Base-by-base conservation (phyloP, 2,113 vertebrate species). In the Spilogale gracilis region DNA sequence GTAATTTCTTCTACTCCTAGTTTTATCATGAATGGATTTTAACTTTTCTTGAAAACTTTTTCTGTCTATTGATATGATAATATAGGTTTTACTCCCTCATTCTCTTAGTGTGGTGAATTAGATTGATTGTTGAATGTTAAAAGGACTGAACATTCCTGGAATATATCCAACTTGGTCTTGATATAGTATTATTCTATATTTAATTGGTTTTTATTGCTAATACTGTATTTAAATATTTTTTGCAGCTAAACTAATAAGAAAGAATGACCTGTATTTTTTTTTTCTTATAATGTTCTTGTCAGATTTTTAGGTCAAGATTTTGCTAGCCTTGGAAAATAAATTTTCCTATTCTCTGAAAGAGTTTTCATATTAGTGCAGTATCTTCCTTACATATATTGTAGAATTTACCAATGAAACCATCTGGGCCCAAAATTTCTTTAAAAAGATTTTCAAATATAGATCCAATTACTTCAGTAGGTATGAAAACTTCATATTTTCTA, bases 11-110 rank as follows among this genome's bases (percentile, higher is more conserved):
- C 20, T 96, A 43, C 45, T 85, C 61, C 12, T 81, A n/a, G 18
- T 79, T 91, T 96, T 63, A 32, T 73, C 38, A 74, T 23, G 21
- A 91, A 60, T 81, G n/a, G 12, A 18, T 74, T 69, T 96, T 74
- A 91, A 86, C 21, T 79, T 93, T 71, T 52, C 21, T 73, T 18
- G 67, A 43, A 63, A 82, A 52, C 2, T 18, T 86, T 74, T 78
- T 43, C 16, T 91, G 63, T 65, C n/a, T 38, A 14, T 81, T 91
- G 4, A 56, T 17, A 65, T 63, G 23, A 30, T 63, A 73, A 23
- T 58, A 45, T 54, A 79, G 17, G 63, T 81, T 91, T 81, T 27
- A 48, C 18, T 81, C 12, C 6, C 9, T 58, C 73, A 65, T 74
- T 91, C 10, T 58, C 17, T 50, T 56, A 74, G 9, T 80, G n/a